Base-by-base conservation (phyloP, 2,888 invertebrate genomes). In the Leptinotarsa tumamoca region DNA sequence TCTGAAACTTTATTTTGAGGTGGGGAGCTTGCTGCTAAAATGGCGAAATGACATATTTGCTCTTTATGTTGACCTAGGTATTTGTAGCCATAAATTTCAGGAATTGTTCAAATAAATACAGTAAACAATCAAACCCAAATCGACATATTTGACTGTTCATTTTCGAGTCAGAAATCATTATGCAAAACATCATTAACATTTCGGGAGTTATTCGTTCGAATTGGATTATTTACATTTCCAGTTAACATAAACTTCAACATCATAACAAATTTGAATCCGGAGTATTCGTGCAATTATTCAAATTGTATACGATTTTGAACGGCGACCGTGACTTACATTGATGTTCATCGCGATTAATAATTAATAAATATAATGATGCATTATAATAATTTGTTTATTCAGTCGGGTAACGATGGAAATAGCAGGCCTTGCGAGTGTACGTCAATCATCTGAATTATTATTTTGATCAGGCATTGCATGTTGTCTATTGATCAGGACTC, bases 301-400 rank as follows among this genome's bases (percentile, higher is more conserved):
- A 21, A 58, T 58, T 27, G 58, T 0, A 58, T 58, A 4, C 27
- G 15, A 58, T 23, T 58, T 58, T 23, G 14, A 21, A 14, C 23
- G 4, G 58, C 23, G 21, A 58, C 23, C 58, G 23, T 58, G 23
- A 58, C 58, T 58, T 23, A 58, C 14, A 58, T 27, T 58, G 58
- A 58, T 15, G 58, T 58, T 23, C 23, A 5, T 15, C 14, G 4
- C 58, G 23, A 58, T 58, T 58, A 58, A 14, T 23, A 58, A 58
- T 58, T 58, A 58, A 58, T 58, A 58, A 27, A 58, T 58, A 21
- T 58, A 23, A 58, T 58, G 15, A 58, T 58, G 18, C 58, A 58
- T 58, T 23, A 58, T 4, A 10, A 4, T 10, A 4, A 23, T 58
- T 58, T 58, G 58, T 27, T 23, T 58, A 58, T 27, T 58, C 21